These are phyloP conservation scores for Lottia scabra DNA, from an alignment of 2,888 invertebrate species.

Conservation along the genomic window DNA sequence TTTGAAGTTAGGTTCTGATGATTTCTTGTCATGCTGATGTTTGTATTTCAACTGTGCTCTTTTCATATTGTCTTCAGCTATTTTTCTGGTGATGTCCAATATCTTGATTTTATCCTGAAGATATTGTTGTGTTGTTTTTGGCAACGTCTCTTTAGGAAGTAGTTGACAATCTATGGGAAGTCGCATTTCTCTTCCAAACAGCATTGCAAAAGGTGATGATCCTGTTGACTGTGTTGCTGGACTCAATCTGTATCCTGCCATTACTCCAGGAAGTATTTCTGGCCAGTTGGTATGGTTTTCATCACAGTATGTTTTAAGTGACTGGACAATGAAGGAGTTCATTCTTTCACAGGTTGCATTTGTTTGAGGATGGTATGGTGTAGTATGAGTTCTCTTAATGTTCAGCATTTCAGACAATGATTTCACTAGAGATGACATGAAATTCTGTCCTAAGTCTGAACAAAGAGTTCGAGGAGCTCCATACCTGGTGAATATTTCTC, in stretches of 20 bases:
- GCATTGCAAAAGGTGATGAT: slow-evolving; percentile 14
- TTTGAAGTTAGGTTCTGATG: neutral
- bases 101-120: slow-evolving; percentile 5
- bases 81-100: neutral
- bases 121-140: neutral
- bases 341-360: slow-evolving; percentile 16
- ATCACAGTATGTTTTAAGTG: neutral
- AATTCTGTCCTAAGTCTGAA: slow-evolving; percentile 29
- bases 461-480: slow-evolving; percentile 21
- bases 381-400: slow-evolving; percentile 2
- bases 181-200: slow-evolving; percentile 14
- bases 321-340: slow-evolving; percentile 11
- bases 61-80: slow-evolving; percentile 9
- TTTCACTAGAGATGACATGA: too few species aligned
- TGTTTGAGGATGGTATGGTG: slow-evolving; percentile 11
- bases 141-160: slow-evolving; percentile 1
- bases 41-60: slow-evolving; percentile 8
- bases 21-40: slow-evolving; percentile 3
- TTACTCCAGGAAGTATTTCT: slow-evolving; percentile 9
- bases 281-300: slow-evolving; percentile 9
- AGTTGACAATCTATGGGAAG: slow-evolving; percentile 1
- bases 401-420: slow-evolving; percentile 12
- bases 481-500: slow-evolving; percentile 22
- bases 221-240: slow-evolving; percentile 13
- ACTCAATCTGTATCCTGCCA: slow-evolving; percentile 10